These are phyloP conservation scores for Cephus pygmeus DNA, from an alignment of 2,888 invertebrate genomes.

Conservation along the genomic window DNA sequence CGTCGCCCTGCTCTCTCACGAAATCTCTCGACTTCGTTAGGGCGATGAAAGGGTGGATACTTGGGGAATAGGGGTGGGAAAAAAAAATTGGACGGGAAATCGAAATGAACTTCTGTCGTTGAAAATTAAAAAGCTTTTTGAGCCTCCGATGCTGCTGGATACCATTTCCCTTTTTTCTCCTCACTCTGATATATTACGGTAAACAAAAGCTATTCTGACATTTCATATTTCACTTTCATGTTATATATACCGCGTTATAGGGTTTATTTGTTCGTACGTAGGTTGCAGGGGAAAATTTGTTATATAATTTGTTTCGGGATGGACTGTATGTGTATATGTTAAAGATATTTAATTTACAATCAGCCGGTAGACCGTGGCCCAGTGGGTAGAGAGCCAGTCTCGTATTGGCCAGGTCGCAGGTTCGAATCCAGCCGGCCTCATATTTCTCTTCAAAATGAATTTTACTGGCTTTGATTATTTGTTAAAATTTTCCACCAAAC, in stretches of 20 bases:
- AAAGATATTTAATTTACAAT: slow-evolving; percentile 5
- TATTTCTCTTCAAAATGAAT: not conserved
- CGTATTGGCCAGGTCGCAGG: slow-evolving; percentile 22
- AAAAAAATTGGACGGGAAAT: not conserved
- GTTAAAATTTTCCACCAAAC: not conserved
- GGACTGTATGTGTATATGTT: not conserved
- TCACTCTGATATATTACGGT: not conserved
- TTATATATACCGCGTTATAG: no score
- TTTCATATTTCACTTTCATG: not conserved
- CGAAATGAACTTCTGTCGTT: not conserved
- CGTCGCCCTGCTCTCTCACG: no score
- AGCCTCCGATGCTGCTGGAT: not conserved
- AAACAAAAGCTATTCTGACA: not conserved
- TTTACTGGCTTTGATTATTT: not conserved
- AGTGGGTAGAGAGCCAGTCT: slow-evolving; percentile 32
- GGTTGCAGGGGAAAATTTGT: not conserved
- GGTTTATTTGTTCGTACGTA: no score
- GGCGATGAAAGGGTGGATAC: not conserved
- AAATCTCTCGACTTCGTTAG: not conserved
- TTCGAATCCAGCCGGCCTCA: slow-evolving; percentile 32
- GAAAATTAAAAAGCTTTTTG: not conserved
- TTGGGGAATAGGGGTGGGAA: not conserved
- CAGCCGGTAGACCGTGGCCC: slow-evolving; percentile 23
- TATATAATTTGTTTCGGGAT: not conserved
- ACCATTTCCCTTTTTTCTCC: not conserved